Base-by-base conservation (phyloP, 2,888 invertebrate genomes). In the Lapara coniferarum region DNA sequence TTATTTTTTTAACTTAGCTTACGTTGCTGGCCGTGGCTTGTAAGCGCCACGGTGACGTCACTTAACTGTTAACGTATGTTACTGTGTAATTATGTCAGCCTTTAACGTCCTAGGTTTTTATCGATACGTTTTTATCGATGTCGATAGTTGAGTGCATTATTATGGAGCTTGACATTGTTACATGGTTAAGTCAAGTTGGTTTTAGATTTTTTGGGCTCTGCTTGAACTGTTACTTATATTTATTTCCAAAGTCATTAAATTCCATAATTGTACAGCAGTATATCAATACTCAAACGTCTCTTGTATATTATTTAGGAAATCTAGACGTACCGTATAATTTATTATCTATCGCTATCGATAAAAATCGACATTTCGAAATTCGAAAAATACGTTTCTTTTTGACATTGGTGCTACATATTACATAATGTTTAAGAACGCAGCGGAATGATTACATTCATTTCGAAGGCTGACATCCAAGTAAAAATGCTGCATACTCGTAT, bases 41-140 rank as follows among this genome's bases (percentile, higher is more conserved):
- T 88, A 84, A 75, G 75, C 75, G 83, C 82, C 85, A 84, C 84
- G 82, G 86, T 75, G 79, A 81, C 81, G 83, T 88, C 88, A 90
- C 89, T 86, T 90, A 82, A 88, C 81, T 89, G 89, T 86, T 90
- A 89, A 89, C 78, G 86, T 85, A 87, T 86, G 83, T 89, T 46
- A 63, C 14, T 58, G 82, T 89, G 81, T 89, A 81, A 81, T 75
- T 79, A 78, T 82, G 79, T 81, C 79, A 82, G 79, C 78, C 79
- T 78, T 79, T 76, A 74, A 66, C 49, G 55, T 68, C 89, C 89
- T 85, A 87, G 86, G 46, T 63, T 49, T 63, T 63, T 63, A 25
- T 63, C 19, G 63, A 63, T 49, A 49, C 7, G 1, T 63, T 19
- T 63, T 63, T 49, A 63, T 63, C 63, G 63, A 46, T 63, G 46